Base-by-base conservation (phyloP, 2,888 invertebrate species). In the Ferrisia virgata region DNA sequence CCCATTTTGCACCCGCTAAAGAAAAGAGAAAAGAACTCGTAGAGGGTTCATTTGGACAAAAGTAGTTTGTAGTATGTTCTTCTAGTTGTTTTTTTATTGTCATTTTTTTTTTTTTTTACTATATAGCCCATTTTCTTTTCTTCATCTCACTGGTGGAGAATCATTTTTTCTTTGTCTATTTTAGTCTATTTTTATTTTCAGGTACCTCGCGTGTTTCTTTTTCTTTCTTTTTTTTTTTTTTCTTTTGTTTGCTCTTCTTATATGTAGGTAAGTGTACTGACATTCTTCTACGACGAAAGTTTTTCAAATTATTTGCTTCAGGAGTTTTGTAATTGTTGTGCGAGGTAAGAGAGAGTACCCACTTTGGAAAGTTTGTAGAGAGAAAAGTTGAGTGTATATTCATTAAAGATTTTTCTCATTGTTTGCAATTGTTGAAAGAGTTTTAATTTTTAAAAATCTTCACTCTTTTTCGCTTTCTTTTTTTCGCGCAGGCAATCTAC, bases 261-360 rank as follows among this genome's bases (percentile, higher is more conserved):
- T 72, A 31, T n/a, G 15, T 22, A 69, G 18, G 69, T n/a, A n/a
- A n/a, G n/a, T n/a, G n/a, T n/a, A n/a, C 15, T 72, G 72, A 33
- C 31, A 72, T 72, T 72, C 31, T 72, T 72, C 72, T 31, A 72
- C 31, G 72, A 72, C 72, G n/a, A 31, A 31, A 72, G 15, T 72
- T 72, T 72, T 72, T 72, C 31, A 28, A 33, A 72, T 31, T 72
- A 31, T 2, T 72, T 72, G 28, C 6, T n/a, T 72, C 25, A 2
- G 31, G n/a, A 72, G 72, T 72, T 72, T 72, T 72, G 72, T 72
- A 72, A 72, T 72, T 72, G 72, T 72, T 72, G 72, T 33, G 72
- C 5, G 72, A 72, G 25, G n/a, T 72, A 72, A 72, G 72, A 43
- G 72, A 43, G 72, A 72, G 25, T 72, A 72, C 72, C 72, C 72